These are phyloP conservation scores for Indri indri DNA, from an alignment of 2,113 vertebrate genomes.

Conservation along the genomic window DNA sequence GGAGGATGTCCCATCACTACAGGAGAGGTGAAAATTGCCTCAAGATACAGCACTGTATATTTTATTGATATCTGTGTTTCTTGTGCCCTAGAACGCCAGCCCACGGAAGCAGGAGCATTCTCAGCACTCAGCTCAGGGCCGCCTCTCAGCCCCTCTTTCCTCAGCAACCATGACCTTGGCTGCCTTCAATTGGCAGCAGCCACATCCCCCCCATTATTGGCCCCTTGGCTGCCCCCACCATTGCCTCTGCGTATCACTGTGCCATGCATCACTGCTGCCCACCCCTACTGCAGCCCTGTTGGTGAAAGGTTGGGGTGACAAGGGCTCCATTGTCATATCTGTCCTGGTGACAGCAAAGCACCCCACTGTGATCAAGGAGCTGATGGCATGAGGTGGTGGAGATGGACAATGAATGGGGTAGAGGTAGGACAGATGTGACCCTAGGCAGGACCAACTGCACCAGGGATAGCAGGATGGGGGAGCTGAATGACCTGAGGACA, in stretches of 20 bases:
- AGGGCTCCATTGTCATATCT: not conserved
- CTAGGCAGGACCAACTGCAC: fast-evolving
- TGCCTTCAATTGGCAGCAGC: not conserved
- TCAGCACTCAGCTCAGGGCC: not conserved
- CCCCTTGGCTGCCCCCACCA: not conserved
- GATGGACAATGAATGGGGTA: not conserved
- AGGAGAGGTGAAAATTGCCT: not conserved
- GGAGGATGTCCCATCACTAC: not conserved
- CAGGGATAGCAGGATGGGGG: not conserved
- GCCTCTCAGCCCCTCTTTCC: not conserved
- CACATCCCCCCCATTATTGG: fast-evolving
- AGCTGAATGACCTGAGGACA: not conserved
- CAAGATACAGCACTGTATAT: not conserved
- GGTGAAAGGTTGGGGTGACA: not conserved
- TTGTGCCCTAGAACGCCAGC: not conserved
- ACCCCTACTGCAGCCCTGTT: not conserved
- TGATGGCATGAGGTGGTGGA: not conserved
- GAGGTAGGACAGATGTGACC: not conserved
- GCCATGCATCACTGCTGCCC: no score
- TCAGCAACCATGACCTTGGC: not conserved
- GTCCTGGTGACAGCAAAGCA: not conserved
- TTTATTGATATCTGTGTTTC: not conserved
- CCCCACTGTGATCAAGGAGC: not conserved
- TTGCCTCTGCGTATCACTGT: not conserved
- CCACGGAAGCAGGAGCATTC: not conserved